A percentile compares a stretch with the other conserved stretches of the same genome.
phyloP scores from a whole-genome alignment of 2,113 vertebrate species.

The Phalacrocorax aristotelis region DNA sequence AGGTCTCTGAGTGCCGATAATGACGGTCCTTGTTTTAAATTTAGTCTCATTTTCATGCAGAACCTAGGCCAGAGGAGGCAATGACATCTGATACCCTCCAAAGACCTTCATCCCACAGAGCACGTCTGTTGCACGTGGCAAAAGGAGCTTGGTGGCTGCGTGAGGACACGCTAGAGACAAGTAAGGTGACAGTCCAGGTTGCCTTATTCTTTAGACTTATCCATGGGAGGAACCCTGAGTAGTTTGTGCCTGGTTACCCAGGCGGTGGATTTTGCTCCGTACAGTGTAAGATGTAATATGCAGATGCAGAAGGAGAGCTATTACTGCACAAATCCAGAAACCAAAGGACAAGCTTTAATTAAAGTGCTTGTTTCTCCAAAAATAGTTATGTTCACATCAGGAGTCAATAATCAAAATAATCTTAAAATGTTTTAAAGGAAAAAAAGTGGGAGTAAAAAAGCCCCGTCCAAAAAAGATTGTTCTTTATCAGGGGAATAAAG shows the following conservation, averaged over 20 bases:
- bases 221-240: neutral
- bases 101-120: neutral
- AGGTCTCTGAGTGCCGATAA: neutral
- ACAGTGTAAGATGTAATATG: neutral
- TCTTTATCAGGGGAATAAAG: neutral
- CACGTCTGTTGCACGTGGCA: neutral
- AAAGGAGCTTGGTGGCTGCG: neutral
- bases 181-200: neutral
- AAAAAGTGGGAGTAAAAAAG: neutral
- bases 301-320: neutral
- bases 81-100: neutral
- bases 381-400: neutral
- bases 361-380: neutral
- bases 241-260: neutral
- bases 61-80: neutral
- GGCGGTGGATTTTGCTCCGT: neutral
- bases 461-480: neutral
- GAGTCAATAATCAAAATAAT: neutral
- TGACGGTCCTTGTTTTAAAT: neutral
- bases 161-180: neutral
- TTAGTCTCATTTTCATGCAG: constrained; percentile 1
- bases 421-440: neutral
- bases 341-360: neutral
- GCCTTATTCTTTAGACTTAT: neutral
- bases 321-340: neutral